phyloP scores from a whole-genome alignment of 2,113 vertebrate genomes.

The Romanogobio albipinnatus region DNA sequence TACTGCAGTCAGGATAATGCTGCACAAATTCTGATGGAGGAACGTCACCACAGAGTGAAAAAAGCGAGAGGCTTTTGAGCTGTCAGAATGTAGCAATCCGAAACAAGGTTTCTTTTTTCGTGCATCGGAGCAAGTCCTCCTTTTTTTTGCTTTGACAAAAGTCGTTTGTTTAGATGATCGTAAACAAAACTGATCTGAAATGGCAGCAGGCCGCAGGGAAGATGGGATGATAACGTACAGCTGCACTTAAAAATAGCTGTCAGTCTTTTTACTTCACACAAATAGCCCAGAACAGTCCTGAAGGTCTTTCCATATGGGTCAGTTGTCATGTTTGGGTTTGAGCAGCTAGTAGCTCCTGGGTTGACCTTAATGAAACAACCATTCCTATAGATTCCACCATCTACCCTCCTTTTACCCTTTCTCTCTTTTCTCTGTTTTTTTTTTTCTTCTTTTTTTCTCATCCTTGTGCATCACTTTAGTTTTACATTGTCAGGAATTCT shows the following conservation, averaged over 20 bases:
- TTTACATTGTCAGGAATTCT: neutral
- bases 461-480: neutral
- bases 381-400: neutral
- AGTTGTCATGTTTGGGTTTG: neutral
- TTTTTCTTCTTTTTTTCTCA: neutral
- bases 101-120: neutral
- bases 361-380: neutral
- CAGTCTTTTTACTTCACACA: constrained; percentile 32
- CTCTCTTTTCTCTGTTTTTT: neutral
- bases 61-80: neutral
- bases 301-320: constrained; percentile 50
- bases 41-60: neutral
- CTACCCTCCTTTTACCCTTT: neutral
- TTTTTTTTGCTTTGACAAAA: constrained; percentile 12
- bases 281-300: constrained; percentile 34
- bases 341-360: constrained; percentile 19
- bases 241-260: constrained; percentile 46
- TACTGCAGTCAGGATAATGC: neutral
- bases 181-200: constrained; percentile 44
- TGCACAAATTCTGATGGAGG: neutral
- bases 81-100: constrained; percentile 20
- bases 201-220: constrained; percentile 34
- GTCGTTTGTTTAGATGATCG: constrained; percentile 35
- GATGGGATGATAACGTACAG: constrained; percentile 4
- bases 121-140: constrained; percentile 3